phyloP scores from a whole-genome alignment of 1,140 invertebrate species.

The Andricus grossulariae region DNA sequence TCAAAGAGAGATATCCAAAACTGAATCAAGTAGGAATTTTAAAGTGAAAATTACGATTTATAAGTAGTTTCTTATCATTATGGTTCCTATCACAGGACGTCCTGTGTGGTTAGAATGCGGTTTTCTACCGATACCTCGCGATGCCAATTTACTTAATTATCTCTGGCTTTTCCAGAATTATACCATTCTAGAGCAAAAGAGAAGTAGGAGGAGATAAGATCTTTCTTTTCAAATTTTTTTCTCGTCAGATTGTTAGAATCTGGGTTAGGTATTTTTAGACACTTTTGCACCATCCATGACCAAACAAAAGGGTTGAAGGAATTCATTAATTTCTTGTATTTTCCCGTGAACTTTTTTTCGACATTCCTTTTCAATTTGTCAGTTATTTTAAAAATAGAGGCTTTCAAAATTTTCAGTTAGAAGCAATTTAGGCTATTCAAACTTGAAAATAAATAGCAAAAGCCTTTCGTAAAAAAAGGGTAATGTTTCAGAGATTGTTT shows the following conservation, averaged over 20 bases:
- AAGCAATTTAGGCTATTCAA: too few species aligned
- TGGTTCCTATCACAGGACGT: slow-evolving; percentile 65
- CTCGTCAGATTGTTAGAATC: not conserved
- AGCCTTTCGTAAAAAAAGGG: too few species aligned
- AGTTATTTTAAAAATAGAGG: too few species aligned
- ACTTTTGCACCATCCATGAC: not conserved
- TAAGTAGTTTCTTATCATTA: slow-evolving; percentile 8
- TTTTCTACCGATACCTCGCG: slow-evolving; percentile 45
- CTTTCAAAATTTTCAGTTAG: too few species aligned
- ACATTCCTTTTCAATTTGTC: too few species aligned
- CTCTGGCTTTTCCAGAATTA: slow-evolving; percentile 52
- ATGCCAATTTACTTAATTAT: slow-evolving; percentile 63
- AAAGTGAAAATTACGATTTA: not conserved
- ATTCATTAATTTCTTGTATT: too few species aligned
- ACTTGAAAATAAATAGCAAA: too few species aligned
- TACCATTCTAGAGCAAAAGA: slow-evolving; percentile 26
- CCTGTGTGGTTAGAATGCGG: slow-evolving; percentile 63
- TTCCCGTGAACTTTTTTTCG: too few species aligned
- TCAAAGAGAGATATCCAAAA: too few species aligned
- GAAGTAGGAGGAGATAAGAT: slow-evolving; percentile 1
- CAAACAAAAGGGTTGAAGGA: too few species aligned
- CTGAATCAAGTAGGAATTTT: too few species aligned
- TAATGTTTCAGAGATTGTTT: too few species aligned
- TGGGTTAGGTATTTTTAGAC: not conserved
- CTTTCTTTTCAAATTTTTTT: slow-evolving; percentile 15